These are phyloP conservation scores for Malurus alboscapulatus DNA, from an alignment of 2,113 vertebrate species.

Conservation along the genomic window DNA sequence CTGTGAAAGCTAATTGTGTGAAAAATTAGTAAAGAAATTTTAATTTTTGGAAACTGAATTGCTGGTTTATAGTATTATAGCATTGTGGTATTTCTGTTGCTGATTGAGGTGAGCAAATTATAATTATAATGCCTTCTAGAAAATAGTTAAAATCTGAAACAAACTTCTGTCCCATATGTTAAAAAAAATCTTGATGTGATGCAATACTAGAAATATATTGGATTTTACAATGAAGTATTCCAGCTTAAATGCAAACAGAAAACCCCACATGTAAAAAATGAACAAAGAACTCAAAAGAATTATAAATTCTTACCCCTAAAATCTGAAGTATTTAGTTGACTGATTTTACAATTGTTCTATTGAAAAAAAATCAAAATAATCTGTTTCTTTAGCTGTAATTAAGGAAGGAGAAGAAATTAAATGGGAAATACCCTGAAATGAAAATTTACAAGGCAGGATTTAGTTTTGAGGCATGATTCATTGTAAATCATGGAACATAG, in stretches of 20 bases:
- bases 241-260: background rate
- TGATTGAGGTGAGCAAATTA: background rate
- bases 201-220: background rate
- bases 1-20: background rate
- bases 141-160: background rate
- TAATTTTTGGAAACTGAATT: background rate
- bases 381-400: background rate
- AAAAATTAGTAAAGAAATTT: background rate
- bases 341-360: background rate
- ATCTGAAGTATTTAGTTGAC: background rate
- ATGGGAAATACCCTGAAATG: background rate
- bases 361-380: background rate
- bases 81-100: background rate
- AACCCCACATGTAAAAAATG: fast-evolving
- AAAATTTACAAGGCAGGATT: background rate
- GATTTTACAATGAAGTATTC: background rate
- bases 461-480: background rate
- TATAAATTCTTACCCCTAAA: fast-evolving
- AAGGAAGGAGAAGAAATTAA: background rate
- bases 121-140: background rate
- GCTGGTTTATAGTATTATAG: background rate
- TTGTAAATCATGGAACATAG: background rate
- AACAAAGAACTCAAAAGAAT: background rate
- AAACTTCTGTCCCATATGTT: background rate
- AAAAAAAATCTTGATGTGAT: background rate